A percentile compares a stretch with the other conserved stretches of the same genome.
Conservation (phyloP, 1,140 invertebrate genomes). For the Microvelia longipes region DNA sequence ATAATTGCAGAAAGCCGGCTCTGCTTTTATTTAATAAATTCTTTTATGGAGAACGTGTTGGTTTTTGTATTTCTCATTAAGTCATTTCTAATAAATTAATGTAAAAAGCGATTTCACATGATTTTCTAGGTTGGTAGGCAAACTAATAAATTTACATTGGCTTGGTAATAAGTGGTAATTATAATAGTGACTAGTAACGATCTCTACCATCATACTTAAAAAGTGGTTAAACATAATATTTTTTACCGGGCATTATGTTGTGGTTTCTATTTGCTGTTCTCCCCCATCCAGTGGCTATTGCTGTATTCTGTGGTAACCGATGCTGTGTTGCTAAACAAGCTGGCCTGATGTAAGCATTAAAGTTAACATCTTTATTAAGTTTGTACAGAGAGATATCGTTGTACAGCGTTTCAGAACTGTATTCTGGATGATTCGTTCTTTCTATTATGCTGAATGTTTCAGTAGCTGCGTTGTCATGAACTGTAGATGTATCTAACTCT, state of each 20-base stretch:
- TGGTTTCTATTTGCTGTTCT: slow-evolving; percentile 9
- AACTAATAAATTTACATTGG: no score
- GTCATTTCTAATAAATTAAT: no score
- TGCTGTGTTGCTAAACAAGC: slow-evolving; percentile 30
- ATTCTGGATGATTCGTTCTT: slow-evolving; percentile 32
- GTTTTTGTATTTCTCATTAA: no score
- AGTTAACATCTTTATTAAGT: slow-evolving; percentile 30
- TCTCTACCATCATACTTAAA: no score
- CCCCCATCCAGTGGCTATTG: slow-evolving; percentile 11
- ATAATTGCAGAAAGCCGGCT: no score
- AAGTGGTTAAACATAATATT: no score
- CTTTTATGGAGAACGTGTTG: no score
- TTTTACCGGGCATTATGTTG: not conserved
- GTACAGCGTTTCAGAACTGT: slow-evolving; percentile 30
- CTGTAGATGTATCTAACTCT: slow-evolving; percentile 33
- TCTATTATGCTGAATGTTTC: slow-evolving; percentile 30
- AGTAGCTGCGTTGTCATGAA: slow-evolving; percentile 31
- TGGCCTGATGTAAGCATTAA: slow-evolving; percentile 36
- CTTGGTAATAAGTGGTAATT: no score
- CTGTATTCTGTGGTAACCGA: not conserved
- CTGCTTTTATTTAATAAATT: no score
- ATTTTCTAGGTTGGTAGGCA: no score
- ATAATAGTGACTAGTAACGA: no score
- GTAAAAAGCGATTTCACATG: no score
- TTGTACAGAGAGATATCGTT: slow-evolving; percentile 42